Percentiles rank a stretch among this genome's conserved stretches.
These are phyloP conservation scores for Ammodramus savannarum DNA, from an alignment of 2,113 vertebrate species.

Conservation along the genomic window DNA sequence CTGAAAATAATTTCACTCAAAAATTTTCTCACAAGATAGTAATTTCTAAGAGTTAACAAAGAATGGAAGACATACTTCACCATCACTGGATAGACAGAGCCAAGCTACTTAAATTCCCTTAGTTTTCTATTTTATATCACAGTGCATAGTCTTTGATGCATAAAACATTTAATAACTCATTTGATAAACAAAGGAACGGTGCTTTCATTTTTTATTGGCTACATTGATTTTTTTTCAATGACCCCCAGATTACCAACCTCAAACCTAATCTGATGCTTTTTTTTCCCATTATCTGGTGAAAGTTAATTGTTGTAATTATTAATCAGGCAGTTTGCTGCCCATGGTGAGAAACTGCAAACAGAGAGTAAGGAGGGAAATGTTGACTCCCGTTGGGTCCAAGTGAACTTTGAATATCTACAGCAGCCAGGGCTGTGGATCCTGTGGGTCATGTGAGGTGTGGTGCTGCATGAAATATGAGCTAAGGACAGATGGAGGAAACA, in stretches of 20 bases:
- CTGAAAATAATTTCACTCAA: neutral
- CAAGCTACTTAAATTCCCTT: neutral
- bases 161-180: neutral
- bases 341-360: neutral
- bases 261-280: neutral
- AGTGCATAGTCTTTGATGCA: neutral
- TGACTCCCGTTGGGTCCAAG: neutral
- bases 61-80: neutral
- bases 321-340: neutral
- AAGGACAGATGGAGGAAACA: neutral
- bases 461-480: neutral
- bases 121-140: neutral
- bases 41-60: neutral
- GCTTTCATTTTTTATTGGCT: neutral
- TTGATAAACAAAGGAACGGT: neutral
- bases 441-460: neutral
- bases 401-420: neutral
- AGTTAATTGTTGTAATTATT: neutral
- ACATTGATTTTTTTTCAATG: neutral
- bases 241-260: neutral
- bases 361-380: neutral
- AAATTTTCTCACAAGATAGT: neutral
- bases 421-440: fast-evolving
- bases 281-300: neutral
- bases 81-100: neutral